A percentile compares a stretch with the other conserved stretches of the same genome.
Evolutionary conservation across 2,113 vertebrate species (phyloP).

Genomic region (Pungitius pungitius): DNA sequence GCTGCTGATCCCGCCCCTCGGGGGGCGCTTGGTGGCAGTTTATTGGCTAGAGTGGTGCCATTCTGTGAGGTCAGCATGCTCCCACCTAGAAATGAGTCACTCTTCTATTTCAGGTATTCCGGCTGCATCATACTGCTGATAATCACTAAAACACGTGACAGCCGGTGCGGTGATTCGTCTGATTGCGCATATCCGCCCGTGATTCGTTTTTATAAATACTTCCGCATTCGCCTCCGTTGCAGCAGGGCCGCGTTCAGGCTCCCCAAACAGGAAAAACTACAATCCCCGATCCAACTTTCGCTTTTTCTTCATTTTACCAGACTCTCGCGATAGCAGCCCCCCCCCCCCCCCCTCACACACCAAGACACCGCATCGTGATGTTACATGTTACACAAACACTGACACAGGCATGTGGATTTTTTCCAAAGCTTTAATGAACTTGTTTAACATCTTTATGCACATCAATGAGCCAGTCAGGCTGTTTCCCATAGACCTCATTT

Average conservation of each 20-base stretch:
- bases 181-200: neutral
- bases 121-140: conserved; percentile 42
- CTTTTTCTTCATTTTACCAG: neutral
- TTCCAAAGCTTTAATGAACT: conserved; percentile 54
- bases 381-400: conserved; percentile 71
- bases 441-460: conserved; percentile 26
- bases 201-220: neutral
- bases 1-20: conserved; percentile 60
- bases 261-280: conserved; percentile 65
- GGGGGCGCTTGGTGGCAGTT: conserved; percentile 6
- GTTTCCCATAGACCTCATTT: conserved; percentile 26
- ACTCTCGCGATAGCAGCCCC: conserved; percentile 72
- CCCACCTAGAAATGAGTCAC: conserved; percentile 66
- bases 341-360: no score
- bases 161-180: neutral
- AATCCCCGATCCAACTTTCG: conserved; percentile 47
- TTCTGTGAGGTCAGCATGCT: conserved; percentile 57
- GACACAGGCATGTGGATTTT: conserved; percentile 41
- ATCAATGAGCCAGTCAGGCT: neutral
- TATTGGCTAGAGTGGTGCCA: conserved; percentile 61
- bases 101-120: conserved; percentile 57
- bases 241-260: neutral
- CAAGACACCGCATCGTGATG: neutral
- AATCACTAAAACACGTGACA: neutral
- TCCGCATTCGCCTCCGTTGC: neutral